Base-by-base conservation (phyloP, 1,140 invertebrate genomes). In the Glomeris maerens region DNA sequence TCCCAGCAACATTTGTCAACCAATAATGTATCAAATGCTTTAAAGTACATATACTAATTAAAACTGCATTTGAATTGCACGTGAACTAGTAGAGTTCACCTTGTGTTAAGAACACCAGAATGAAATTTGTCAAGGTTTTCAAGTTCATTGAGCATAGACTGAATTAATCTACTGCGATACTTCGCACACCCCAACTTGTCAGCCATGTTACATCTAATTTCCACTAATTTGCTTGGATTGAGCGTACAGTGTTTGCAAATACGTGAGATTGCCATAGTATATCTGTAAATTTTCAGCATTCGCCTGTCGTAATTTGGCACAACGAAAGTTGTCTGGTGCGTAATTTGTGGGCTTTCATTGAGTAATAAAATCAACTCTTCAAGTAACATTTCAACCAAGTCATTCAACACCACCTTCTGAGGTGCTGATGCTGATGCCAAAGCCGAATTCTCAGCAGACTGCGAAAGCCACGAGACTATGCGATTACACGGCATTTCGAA, bases 281-380 rank as follows among this genome's bases (percentile, higher is more conserved):
- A 3, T 3, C 47, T 28, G 23, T 48, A 48, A 7, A 38, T 4
- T 3, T 22, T 28, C 29, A 48, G 5, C n/a, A 48, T 38, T 5
- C 39, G 47, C 4, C 47, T n/a, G 17, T 48, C 47, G 22, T 7
- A 48, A 41, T 48, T n/a, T 17, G 28, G 47, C 22, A 28, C 31
- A 13, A 41, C 21, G 27, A 48, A 48, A 10, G 47, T 28, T 3
- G 47, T 39, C 39, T 48, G 5, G 21, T 39, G 5, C 4, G 47
- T 38, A 3, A 48, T 47, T 4, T 7, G 7, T 46, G 47, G 47
- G 10, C 31, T 48, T 41, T 48, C 47, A 10, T 21, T 21, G 4
- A 48, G 22, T 21, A 48, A 7, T 41, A 48, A 36, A 4, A 3
- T 41, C 3, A 48, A 22, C 26, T 48, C 47, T 41, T 48, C 47